Percentiles rank a stretch among this genome's conserved stretches.
phyloP scores from a whole-genome alignment of 2,113 vertebrate genomes.

The Leucopternis melanops region DNA sequence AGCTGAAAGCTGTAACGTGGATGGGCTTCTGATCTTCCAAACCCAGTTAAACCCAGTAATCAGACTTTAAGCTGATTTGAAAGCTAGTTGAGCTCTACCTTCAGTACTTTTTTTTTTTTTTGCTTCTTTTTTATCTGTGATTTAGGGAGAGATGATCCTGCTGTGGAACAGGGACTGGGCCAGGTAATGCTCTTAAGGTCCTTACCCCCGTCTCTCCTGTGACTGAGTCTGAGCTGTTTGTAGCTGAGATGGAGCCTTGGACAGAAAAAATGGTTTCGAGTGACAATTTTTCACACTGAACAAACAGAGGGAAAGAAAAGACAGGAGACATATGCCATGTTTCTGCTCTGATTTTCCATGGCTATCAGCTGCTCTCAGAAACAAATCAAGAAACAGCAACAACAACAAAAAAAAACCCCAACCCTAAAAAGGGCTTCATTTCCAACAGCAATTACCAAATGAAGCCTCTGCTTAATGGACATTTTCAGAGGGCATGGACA shows the following conservation, averaged over 20 bases:
- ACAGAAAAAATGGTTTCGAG: not conserved
- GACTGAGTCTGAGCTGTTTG: not conserved
- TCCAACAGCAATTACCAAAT: not conserved
- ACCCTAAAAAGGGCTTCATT: not conserved
- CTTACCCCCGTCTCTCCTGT: not conserved
- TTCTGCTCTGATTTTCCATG: not conserved
- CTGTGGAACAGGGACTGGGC: not conserved
- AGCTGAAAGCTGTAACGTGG: not conserved
- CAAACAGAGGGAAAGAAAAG: not conserved
- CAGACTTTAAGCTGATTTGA: constrained; percentile 48
- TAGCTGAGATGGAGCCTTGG: not conserved
- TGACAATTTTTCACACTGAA: constrained; percentile 10
- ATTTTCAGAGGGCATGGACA: constrained; percentile 18
- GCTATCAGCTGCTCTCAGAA: not conserved
- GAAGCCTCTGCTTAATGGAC: not conserved
- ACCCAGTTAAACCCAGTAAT: constrained; percentile 53
- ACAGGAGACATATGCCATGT: not conserved
- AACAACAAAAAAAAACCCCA: too few species aligned
- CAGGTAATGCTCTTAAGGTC: constrained; percentile 27
- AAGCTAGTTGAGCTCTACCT: constrained; percentile 1
- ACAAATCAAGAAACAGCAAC: not conserved
- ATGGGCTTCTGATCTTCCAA: constrained; percentile 31
- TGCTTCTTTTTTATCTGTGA: not conserved
- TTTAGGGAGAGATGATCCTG: constrained; percentile 13
- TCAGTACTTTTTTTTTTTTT: not conserved